phyloP scores from a whole-genome alignment of 1,140 invertebrate genomes.

The Palaemon carinicauda region DNA sequence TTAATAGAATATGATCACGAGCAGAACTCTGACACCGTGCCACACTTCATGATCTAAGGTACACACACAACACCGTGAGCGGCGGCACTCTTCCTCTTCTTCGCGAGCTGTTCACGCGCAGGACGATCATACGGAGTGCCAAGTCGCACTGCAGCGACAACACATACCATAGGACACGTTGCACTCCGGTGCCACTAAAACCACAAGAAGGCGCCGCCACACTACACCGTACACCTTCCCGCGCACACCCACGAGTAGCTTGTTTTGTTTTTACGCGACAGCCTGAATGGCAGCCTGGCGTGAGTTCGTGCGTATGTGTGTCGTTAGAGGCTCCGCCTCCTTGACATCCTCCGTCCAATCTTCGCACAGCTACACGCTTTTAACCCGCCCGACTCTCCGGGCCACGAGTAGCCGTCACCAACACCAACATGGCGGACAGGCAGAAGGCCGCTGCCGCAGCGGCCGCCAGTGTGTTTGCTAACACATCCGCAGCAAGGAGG shows the following conservation, averaged over 20 bases:
- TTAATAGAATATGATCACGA: too few species aligned
- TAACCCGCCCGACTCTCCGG: neutral
- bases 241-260: constrained; percentile 48
- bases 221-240: constrained; percentile 47
- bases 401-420: constrained; percentile 9
- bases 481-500: neutral
- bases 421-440: constrained; percentile 46
- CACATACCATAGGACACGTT: constrained; percentile 38
- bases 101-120: neutral
- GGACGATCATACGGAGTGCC: constrained; percentile 7
- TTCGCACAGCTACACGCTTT: neutral
- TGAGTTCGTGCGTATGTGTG: constrained; percentile 41
- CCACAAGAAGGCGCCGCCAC: constrained; percentile 37
- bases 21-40: too few species aligned
- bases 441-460: neutral
- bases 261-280: constrained; percentile 50
- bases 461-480: neutral
- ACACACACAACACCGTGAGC: too few species aligned
- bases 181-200: constrained; percentile 36
- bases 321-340: constrained; percentile 10
- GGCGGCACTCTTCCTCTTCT: neutral
- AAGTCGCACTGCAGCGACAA: neutral
- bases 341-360: constrained; percentile 20
- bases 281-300: constrained; percentile 14
- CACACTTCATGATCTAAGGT: too few species aligned